A percentile compares a stretch with the other conserved stretches of the same genome.
Evolutionary conservation across 2,113 vertebrate genomes (phyloP).

Genomic region (Erpornis zantholeuca): DNA sequence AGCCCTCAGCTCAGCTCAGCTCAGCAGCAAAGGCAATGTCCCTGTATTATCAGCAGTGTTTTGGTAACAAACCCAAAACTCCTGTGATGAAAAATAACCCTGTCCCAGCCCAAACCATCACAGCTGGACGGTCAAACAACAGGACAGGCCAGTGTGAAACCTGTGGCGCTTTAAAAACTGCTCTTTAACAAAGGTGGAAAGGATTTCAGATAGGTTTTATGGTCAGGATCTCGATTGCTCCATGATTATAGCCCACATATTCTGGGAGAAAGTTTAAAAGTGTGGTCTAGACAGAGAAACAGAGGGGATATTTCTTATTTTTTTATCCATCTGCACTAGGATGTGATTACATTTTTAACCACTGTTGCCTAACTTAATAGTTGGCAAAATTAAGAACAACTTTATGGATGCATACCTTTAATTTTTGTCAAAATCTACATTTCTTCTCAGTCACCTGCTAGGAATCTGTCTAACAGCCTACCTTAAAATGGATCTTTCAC

Average conservation of each 20-base stretch:
- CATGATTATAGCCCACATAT: neutral
- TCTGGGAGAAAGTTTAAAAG: neutral
- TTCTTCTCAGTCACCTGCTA: neutral
- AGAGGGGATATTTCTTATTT: neutral
- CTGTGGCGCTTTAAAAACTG: neutral
- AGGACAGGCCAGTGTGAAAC: rapidly evolving
- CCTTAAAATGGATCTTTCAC: neutral
- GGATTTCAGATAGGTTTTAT: neutral
- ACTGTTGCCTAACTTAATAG: neutral
- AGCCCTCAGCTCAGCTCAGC: neutral
- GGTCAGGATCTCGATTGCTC: neutral
- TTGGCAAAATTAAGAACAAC: neutral
- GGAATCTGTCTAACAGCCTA: neutral
- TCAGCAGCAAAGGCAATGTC: neutral
- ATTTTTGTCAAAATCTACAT: neutral
- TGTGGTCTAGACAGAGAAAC: neutral
- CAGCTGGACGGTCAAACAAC: neutral
- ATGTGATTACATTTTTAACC: neutral
- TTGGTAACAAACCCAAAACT: neutral
- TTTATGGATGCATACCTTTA: neutral
- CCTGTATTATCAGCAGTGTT: rapidly evolving
- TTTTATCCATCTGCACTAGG: neutral
- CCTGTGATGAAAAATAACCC: neutral
- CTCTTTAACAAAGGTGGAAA: neutral
- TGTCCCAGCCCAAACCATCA: neutral